Evolutionary conservation across 2,888 invertebrate genomes (phyloP), one percentile per base, ranked within the genome.

Genomic region (Dyspetes luteomarginatus): DNA sequence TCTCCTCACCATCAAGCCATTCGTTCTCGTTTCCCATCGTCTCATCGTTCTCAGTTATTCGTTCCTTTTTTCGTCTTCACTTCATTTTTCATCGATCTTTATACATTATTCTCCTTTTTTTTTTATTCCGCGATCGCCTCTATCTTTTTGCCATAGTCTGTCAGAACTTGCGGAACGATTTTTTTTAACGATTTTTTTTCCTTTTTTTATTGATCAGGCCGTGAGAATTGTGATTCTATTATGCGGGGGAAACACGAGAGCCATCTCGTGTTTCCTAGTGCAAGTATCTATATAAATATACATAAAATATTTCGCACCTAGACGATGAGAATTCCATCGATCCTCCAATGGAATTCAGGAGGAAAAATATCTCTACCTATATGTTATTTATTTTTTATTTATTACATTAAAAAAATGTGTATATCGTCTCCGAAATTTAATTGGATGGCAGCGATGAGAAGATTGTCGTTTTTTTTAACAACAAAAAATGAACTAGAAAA

Each of bases 81-180:
- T 26, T 36, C 64, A 52, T 67, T 71, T 78, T 71, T 60, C 19
- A 26, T 43, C 28, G n/a, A 30, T 60, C 24, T 58, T 15, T 36
- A 56, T 67, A 68, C 28, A 55, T 62, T 71, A 43, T 45, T 64
- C 62, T 50, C 36, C 62, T 73, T 60, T 26, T 19, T n/a, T 36
- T 17, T 69, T 72, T 72, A 69, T 68, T 55, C 68, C 62, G 64
- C 58, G 64, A 52, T 50, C 73, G 30, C 67, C 48, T 56, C 68
- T 69, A 55, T 68, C 65, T 41, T 43, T 67, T 74, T 68, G 56
- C 78, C 74, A 74, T 45, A 67, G 55, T n/a, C 62, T 58, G 74
- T 78, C 73, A 45, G 74, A 78, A 67, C 73, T 71, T 41, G 78
- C 68, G 28, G 62, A 64, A 71, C 58, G 71, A 65, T 80, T 43